These are phyloP conservation scores for Dolichomitus sp. DNA, from an alignment of 2,888 invertebrate genomes.

Conservation along the genomic window DNA sequence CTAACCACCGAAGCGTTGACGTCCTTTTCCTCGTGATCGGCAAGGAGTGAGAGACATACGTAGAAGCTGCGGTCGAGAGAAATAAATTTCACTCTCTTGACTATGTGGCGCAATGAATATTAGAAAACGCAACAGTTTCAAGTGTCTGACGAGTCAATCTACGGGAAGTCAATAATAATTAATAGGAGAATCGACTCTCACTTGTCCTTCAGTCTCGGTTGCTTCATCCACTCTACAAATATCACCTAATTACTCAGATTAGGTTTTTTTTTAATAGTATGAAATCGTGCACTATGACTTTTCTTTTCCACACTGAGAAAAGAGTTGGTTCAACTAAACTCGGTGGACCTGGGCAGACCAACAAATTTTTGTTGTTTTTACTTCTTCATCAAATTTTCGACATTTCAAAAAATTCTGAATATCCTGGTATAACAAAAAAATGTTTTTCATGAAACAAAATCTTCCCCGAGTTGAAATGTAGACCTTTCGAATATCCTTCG, in stretches of 20 bases:
- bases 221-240: neutral
- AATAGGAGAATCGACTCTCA: constrained; percentile 9
- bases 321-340: too few relatives aligned
- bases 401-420: too few relatives aligned
- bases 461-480: too few relatives aligned
- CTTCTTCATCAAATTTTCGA: too few relatives aligned
- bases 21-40: constrained; percentile 46
- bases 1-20: constrained; percentile 51
- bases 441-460: too few relatives aligned
- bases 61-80: constrained; percentile 27
- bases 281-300: too few relatives aligned
- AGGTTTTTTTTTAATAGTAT: neutral
- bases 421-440: too few relatives aligned
- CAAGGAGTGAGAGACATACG: constrained; percentile 23
- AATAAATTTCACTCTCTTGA: constrained; percentile 50
- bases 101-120: constrained; percentile 41
- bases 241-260: neutral
- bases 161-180: constrained; percentile 3
- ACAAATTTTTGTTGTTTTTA: too few relatives aligned
- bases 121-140: constrained; percentile 39
- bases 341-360: too few relatives aligned
- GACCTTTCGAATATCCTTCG: too few relatives aligned
- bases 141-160: neutral
- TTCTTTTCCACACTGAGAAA: too few relatives aligned
- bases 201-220: neutral